Evolutionary conservation across 2,797 vertebrate genomes (phyloP).

Genomic region (Gobionotothen gibberifrons): DNA sequence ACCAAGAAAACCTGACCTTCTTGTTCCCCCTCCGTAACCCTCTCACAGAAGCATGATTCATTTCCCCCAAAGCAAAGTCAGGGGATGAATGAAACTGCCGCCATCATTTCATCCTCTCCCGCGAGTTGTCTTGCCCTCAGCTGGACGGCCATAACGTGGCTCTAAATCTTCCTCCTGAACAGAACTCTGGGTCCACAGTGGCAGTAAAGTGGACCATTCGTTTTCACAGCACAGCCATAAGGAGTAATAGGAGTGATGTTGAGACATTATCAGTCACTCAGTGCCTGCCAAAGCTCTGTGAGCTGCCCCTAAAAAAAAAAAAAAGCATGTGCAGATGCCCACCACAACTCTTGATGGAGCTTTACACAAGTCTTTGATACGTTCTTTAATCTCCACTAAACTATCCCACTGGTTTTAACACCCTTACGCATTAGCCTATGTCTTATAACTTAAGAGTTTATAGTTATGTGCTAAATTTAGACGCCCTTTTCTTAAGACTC

Average conservation of each 20-base stretch:
- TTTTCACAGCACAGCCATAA: constrained; percentile 64
- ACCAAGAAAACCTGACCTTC: constrained; percentile 62
- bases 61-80: constrained; percentile 55
- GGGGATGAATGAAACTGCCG: constrained; percentile 59
- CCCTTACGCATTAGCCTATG: constrained; percentile 79
- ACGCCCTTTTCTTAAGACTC: constrained; percentile 74
- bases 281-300: constrained; percentile 66
- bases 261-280: constrained; percentile 73
- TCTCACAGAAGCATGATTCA: constrained; percentile 63
- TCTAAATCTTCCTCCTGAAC: constrained; percentile 76
- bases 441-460: constrained; percentile 84
- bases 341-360: constrained; percentile 72
- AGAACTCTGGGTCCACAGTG: constrained; percentile 57
- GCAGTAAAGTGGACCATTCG: constrained; percentile 75
- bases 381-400: constrained; percentile 81
- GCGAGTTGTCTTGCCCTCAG: constrained; percentile 63
- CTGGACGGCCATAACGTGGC: constrained; percentile 56
- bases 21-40: constrained; percentile 51
- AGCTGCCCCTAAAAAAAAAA: constrained; percentile 48
- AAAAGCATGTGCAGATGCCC: constrained; percentile 70
- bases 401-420: constrained; percentile 81
- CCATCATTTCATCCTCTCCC: constrained; percentile 71
- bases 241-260: constrained; percentile 64
- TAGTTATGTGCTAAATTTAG: constrained; percentile 78
- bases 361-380: constrained; percentile 75